Conservation (phyloP, 2,797 vertebrate genomes). For the Odontamblyopus lacepedii region DNA sequence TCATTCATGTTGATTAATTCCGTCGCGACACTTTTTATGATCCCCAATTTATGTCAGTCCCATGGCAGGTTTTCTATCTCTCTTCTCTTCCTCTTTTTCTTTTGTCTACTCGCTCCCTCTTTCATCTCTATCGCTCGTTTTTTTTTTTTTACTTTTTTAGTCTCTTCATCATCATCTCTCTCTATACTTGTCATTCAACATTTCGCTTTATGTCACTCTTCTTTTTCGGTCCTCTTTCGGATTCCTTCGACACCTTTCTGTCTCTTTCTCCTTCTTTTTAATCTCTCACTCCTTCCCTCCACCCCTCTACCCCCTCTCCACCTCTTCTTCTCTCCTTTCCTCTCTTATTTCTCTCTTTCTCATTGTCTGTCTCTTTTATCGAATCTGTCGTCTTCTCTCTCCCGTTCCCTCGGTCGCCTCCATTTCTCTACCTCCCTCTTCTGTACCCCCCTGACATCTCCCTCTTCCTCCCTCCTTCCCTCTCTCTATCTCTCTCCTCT, state of each 20-base stretch:
- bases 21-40: conserved; percentile 65
- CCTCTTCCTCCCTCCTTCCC: background rate
- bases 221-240: background rate
- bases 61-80: conserved; percentile 27
- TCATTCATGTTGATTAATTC: conserved; percentile 70
- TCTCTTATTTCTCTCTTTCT: conserved; percentile 59
- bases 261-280: no score
- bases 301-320: background rate
- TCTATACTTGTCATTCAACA: background rate
- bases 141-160: conserved; percentile 25
- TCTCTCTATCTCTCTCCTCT: background rate
- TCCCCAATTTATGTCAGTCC: conserved; percentile 69
- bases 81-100: background rate
- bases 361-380: background rate
- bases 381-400: no score
- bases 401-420: background rate
- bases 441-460: background rate
- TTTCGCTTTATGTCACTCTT: background rate
- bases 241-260: background rate
- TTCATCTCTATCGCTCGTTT: background rate
- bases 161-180: conserved; percentile 58
- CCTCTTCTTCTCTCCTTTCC: conserved; percentile 39
- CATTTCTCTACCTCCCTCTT: background rate
- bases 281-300: background rate
- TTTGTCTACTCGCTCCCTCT: background rate